Conservation (phyloP, 2,888 invertebrate genomes). For the Ochropacha duplaris region DNA sequence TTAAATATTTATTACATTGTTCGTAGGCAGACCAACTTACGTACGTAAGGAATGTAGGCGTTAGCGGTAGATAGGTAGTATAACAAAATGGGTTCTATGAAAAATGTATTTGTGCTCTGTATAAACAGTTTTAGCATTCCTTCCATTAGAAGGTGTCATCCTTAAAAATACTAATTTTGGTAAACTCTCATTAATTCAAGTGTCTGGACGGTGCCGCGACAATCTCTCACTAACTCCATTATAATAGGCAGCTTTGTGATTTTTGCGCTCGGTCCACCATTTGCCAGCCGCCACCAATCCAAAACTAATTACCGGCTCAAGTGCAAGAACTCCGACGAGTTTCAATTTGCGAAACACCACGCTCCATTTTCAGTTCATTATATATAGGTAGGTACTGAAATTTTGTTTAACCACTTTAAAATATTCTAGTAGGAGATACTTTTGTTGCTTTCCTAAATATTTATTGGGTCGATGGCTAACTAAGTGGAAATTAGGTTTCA, state of each 20-base stretch:
- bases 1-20: too few relatives aligned
- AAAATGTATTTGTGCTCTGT: too few relatives aligned
- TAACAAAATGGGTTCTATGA: too few relatives aligned
- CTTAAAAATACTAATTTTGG: conserved; percentile 23
- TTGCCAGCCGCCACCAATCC: conserved; percentile 40
- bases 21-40: too few relatives aligned
- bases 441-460: too few relatives aligned
- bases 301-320: conserved; percentile 62
- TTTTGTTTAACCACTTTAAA: neutral
- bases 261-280: conserved; percentile 46
- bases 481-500: too few relatives aligned
- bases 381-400: neutral
- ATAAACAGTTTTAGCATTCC: too few relatives aligned
- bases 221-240: conserved; percentile 54
- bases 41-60: too few relatives aligned
- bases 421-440: too few relatives aligned
- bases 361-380: neutral
- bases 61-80: too few relatives aligned
- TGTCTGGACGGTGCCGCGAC: conserved; percentile 38
- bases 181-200: conserved; percentile 59
- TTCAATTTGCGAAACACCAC: conserved; percentile 21
- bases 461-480: too few relatives aligned
- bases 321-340: conserved; percentile 44
- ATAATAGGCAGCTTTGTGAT: conserved; percentile 53
- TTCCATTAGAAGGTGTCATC: neutral